A percentile compares a stretch with the other conserved stretches of the same genome.
Conservation (phyloP, 2,113 vertebrate species). For the Elephantulus edwardii region DNA sequence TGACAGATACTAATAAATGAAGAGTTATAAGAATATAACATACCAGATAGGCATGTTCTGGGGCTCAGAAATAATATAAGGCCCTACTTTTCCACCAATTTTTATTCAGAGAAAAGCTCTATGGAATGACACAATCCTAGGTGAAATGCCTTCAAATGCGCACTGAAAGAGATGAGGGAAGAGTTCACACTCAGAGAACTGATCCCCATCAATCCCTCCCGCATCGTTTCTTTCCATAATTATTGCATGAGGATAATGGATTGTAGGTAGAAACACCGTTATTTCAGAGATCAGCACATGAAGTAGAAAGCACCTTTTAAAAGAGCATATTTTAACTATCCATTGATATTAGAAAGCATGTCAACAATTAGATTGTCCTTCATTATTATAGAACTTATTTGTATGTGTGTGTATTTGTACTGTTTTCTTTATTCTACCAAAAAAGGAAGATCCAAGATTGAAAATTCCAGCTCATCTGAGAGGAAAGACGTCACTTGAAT, state of each 20-base stretch:
- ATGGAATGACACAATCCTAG: background rate
- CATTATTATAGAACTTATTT: constrained; percentile 64
- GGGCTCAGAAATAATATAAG: background rate
- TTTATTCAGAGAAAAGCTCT: background rate
- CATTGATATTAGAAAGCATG: background rate
- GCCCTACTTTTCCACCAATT: background rate
- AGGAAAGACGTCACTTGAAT: constrained; percentile 88
- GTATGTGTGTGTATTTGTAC: constrained; percentile 10
- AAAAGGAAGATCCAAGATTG: constrained; percentile 95
- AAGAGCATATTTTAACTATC: constrained; percentile 21
- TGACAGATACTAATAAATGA: constrained; percentile 27
- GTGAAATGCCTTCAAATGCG: background rate
- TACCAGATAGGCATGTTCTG: background rate
- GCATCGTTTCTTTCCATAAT: background rate
- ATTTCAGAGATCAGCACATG: background rate
- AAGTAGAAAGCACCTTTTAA: background rate
- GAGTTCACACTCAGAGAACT: background rate
- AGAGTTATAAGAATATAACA: background rate
- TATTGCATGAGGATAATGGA: background rate
- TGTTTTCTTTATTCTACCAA: constrained; percentile 44
- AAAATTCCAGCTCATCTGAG: constrained; percentile 89
- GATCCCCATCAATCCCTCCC: too few relatives aligned
- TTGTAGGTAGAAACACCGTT: background rate
- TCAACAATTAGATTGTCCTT: background rate
- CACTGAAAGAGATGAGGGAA: background rate